Evolutionary conservation across 2,888 invertebrate genomes (phyloP).

Genomic region (Eupithecia subfuscata): DNA sequence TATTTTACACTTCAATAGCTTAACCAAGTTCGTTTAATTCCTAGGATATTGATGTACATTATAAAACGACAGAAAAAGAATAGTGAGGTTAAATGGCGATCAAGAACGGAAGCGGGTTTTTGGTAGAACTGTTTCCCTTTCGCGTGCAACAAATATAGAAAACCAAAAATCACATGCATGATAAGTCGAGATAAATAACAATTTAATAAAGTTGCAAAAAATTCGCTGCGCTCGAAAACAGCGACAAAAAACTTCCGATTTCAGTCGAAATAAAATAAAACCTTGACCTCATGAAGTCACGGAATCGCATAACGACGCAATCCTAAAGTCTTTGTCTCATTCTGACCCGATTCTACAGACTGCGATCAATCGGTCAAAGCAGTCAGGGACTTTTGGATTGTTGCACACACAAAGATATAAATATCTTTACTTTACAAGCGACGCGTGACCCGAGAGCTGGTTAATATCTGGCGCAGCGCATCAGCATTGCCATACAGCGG

Average conservation of each 20-base stretch:
- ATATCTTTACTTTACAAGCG: too few relatives aligned
- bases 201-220: not conserved
- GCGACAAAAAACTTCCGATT: not conserved
- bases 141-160: too few relatives aligned
- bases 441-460: too few relatives aligned
- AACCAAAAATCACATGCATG: too few relatives aligned
- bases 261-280: not conserved
- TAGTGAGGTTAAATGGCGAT: too few relatives aligned
- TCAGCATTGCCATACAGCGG: too few relatives aligned
- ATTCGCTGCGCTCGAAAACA: not conserved
- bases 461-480: too few relatives aligned
- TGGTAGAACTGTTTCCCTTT: too few relatives aligned
- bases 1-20: not conserved
- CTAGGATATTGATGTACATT: not conserved
- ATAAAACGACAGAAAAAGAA: not conserved
- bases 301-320: slow-evolving; percentile 1
- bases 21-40: not conserved
- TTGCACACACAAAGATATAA: not conserved
- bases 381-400: slow-evolving; percentile 16
- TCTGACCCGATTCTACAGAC: slow-evolving; percentile 30
- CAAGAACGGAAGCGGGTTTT: too few relatives aligned
- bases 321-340: slow-evolving; percentile 23
- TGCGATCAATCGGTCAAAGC: slow-evolving; percentile 34
- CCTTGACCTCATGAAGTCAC: slow-evolving; percentile 22
- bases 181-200: too few relatives aligned